phyloP scores from a whole-genome alignment of 2,888 invertebrate species.

The Torymus texanus region DNA sequence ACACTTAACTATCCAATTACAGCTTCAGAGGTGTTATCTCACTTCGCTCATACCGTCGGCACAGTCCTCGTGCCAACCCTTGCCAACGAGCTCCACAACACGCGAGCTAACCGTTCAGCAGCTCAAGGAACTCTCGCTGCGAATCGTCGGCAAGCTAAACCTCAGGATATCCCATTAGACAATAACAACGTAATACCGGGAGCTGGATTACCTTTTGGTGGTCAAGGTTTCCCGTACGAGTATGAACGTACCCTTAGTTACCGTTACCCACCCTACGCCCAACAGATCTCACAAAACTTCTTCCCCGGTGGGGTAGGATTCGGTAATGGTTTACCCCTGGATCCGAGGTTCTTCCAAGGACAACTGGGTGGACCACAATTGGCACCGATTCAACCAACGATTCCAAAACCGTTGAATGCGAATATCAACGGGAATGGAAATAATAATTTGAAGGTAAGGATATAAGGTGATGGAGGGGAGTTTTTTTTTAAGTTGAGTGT shows the following conservation, averaged over 20 bases:
- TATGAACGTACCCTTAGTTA: conserved; percentile 45
- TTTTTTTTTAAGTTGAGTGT: too few relatives aligned
- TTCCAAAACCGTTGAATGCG: not conserved
- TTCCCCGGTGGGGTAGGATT: conserved; percentile 10
- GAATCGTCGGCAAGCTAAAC: not conserved
- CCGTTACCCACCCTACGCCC: conserved; percentile 41
- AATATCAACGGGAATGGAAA: conserved; percentile 9
- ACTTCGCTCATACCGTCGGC: conserved; percentile 43
- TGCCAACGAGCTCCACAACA: conserved; percentile 30
- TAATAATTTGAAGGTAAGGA: conserved; percentile 24
- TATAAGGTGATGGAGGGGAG: too few relatives aligned
- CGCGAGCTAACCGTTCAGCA: conserved; percentile 21
- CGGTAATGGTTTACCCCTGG: conserved; percentile 13
- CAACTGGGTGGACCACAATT: not conserved
- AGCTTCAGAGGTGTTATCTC: conserved; percentile 48
- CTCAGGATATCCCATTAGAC: not conserved
- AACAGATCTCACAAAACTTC: conserved; percentile 37
- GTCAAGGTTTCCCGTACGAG: conserved; percentile 43
- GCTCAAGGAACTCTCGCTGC: not conserved
- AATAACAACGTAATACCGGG: not conserved
- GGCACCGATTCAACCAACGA: not conserved
- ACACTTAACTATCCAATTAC: not conserved
- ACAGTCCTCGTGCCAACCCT: conserved; percentile 42
- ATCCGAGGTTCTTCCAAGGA: conserved; percentile 43
- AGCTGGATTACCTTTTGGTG: not conserved